Percentiles rank a stretch among this genome's conserved stretches.
phyloP scores from a whole-genome alignment of 2,888 invertebrate genomes.

The Callyntrura guangdongensis region DNA sequence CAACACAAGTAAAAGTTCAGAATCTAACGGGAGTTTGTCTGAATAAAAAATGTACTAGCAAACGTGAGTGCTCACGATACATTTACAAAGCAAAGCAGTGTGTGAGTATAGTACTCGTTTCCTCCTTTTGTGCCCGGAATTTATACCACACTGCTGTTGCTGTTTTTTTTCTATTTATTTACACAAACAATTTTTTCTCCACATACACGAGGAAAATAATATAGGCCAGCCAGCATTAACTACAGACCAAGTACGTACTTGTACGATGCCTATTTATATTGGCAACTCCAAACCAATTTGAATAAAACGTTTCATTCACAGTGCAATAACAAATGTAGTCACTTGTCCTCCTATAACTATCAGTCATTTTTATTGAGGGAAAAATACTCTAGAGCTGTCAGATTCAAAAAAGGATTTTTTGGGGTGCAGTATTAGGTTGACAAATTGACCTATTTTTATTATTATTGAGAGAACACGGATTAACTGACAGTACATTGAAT shows the following conservation, averaged over 20 bases:
- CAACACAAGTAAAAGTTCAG: not conserved
- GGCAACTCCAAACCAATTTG: conserved; percentile 40
- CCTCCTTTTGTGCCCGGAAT: not conserved
- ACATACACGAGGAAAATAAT: not conserved
- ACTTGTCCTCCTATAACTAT: not conserved
- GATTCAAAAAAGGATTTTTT: not conserved
- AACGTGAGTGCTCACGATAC: not conserved
- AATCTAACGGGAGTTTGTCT: not conserved
- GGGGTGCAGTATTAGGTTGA: conserved; percentile 18
- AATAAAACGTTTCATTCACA: conserved; percentile 42
- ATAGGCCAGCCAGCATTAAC: not conserved
- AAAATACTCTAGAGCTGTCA: not conserved
- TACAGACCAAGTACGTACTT: not conserved
- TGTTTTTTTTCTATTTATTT: conserved; percentile 12
- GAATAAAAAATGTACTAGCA: not conserved
- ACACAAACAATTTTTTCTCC: not conserved
- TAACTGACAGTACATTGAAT: not conserved
- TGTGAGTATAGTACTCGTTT: not conserved
- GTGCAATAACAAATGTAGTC: not conserved
- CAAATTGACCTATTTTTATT: conserved; percentile 34
- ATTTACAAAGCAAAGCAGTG: not conserved
- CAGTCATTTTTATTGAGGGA: not conserved
- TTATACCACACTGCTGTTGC: not conserved
- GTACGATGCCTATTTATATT: not conserved
- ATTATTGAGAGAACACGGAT: not conserved